These are phyloP conservation scores for Oedothorax gibbosus DNA, from an alignment of 1,140 invertebrate genomes.

Conservation along the genomic window DNA sequence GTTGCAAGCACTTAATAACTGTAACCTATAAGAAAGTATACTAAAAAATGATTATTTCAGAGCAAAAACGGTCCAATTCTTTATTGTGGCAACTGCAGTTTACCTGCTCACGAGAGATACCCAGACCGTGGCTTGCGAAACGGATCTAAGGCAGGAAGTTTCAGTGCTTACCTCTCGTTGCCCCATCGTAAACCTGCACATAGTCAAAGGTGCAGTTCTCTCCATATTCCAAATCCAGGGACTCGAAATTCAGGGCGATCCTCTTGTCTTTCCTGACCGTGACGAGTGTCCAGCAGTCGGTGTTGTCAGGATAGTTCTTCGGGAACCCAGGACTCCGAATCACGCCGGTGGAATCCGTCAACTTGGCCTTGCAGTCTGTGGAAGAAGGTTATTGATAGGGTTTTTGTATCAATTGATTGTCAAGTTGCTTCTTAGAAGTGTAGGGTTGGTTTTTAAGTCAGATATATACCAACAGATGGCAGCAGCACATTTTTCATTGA, in stretches of 20 bases:
- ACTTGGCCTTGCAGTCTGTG: constrained; percentile 44
- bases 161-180: constrained; percentile 8
- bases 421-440: too few relatives aligned
- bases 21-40: too few relatives aligned
- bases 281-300: constrained; percentile 75
- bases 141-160: background rate
- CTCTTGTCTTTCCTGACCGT: constrained; percentile 74
- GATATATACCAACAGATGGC: too few relatives aligned
- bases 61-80: too few relatives aligned
- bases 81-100: too few relatives aligned
- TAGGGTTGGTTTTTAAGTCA: too few relatives aligned
- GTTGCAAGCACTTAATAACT: too few relatives aligned
- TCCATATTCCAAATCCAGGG: constrained; percentile 74
- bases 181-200: constrained; percentile 62
- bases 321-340: constrained; percentile 79
- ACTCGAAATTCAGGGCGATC: constrained; percentile 76
- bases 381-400: background rate
- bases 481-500: too few relatives aligned
- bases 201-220: constrained; percentile 62
- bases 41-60: too few relatives aligned
- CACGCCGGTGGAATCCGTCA: constrained; percentile 60
- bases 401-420: background rate
- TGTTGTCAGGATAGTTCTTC: constrained; percentile 78
- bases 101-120: background rate
- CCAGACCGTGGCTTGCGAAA: background rate